Percentiles rank a stretch among this genome's conserved stretches.
These are phyloP conservation scores for Ephydatia muelleri DNA, from an alignment of 37 sponge, comb jelly and placozoan species.

Conservation along the genomic window DNA sequence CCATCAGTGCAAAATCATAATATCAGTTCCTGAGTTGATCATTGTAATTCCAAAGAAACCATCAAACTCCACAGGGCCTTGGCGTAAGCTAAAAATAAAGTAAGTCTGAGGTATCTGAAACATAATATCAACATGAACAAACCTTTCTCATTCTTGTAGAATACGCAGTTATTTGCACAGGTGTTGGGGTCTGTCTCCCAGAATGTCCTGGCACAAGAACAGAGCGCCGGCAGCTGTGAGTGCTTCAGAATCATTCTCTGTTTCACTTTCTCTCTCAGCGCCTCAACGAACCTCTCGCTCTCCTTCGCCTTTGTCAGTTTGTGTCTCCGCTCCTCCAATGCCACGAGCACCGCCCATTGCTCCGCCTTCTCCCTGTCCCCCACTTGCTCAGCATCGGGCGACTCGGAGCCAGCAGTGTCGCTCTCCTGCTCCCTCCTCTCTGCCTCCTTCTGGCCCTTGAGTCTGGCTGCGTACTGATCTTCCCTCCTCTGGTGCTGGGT, in stretches of 20 bases:
- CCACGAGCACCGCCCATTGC: constrained; percentile 52
- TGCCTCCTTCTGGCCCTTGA: constrained; percentile 37
- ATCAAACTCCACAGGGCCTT: constrained; percentile 53
- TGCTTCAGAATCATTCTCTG: constrained; percentile 28
- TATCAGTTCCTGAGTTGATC: not conserved
- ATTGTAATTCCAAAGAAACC: constrained; percentile 30
- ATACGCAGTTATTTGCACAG: constrained; percentile 89
- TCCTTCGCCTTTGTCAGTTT: constrained; percentile 59
- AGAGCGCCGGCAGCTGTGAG: constrained; percentile 63
- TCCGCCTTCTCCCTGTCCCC: constrained; percentile 26
- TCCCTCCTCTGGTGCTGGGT: constrained; percentile 5
- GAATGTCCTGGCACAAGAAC: constrained; percentile 61
- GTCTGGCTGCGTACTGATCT: not conserved
- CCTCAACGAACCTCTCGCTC: constrained; percentile 64
- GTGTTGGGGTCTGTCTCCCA: constrained; percentile 78
- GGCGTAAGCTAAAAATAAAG: constrained; percentile 38
- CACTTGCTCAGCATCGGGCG: not conserved
- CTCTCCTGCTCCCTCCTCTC: constrained; percentile 34
- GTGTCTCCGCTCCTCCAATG: constrained; percentile 44
- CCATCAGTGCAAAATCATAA: too few species aligned
- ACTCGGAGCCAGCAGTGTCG: constrained; percentile 3
- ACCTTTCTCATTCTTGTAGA: constrained; percentile 72
- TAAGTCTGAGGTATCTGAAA: not conserved
- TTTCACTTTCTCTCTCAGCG: constrained; percentile 56
- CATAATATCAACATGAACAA: not conserved